Base-by-base conservation (phyloP, 2,888 invertebrate species). In the Calameuta idolon region DNA sequence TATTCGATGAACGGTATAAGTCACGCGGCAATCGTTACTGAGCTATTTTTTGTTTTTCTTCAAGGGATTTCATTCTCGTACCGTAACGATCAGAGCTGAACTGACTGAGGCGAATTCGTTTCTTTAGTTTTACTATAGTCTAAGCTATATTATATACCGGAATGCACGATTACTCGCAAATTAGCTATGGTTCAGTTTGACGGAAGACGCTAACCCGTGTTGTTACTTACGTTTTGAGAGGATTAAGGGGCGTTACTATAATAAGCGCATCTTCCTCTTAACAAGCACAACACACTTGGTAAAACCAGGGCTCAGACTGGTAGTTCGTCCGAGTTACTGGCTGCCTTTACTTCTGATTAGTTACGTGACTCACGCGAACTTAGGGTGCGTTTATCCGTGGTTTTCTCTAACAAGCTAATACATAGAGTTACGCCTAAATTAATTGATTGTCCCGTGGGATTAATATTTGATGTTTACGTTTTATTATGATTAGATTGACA, bases 321-420 rank as follows among this genome's bases (percentile, higher is more conserved):
- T 71, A 31, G 71, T 33, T 71, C 12, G 0, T 74, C 71, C 69
- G 69, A 68, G 68, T 75, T 75, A 75, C 71, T 74, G 77, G 73
- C 73, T 69, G 75, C 77, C 76, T 77, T 78, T 79, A 80, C 79
- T 80, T 80, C 77, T 78, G 79, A 81, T 82, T 80, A 82, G 79
- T 82, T 80, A 79, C 77, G 73, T 74, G 83, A 83, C 76, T 75
- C 74, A 71, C 78, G 76, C 79, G 35, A 78, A 80, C 31, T 80
- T 69, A 23, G 69, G 69, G 75, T 69, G 77, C 33, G 69, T 78
- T 76, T 55, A 23, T 23, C 55, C 23, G 23, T 5, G 9, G 55
- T 55, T 23, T 55, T 55, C 55, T 55, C 55, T 23, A 23, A 55
- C 31, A 34, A 31, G 31, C 9, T 33, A 71, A 71, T 71, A 71